These are phyloP conservation scores for Thaumetopoea pityocampa DNA, from an alignment of 1,140 invertebrate species.

Conservation along the genomic window DNA sequence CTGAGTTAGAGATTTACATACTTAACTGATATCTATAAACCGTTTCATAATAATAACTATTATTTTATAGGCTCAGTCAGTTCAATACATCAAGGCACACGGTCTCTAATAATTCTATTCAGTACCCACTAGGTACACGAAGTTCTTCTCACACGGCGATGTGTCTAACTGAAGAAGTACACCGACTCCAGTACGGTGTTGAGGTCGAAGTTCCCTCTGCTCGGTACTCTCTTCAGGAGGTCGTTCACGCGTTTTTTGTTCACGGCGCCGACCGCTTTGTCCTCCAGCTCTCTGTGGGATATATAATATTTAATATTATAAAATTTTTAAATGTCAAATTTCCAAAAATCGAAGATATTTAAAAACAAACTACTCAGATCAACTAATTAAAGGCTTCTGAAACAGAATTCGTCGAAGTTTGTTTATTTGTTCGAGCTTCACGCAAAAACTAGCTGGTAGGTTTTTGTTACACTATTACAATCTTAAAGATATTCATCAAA, in stretches of 20 bases:
- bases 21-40: too few relatives aligned
- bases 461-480: too few relatives aligned
- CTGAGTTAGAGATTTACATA: too few relatives aligned
- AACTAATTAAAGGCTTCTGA: too few relatives aligned
- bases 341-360: constrained; percentile 6
- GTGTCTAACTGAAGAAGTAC: constrained; percentile 88
- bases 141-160: not conserved
- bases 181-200: constrained; percentile 84
- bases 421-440: too few relatives aligned
- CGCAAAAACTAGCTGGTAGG: too few relatives aligned
- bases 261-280: constrained; percentile 69
- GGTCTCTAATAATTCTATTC: not conserved
- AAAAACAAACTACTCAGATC: too few relatives aligned
- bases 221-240: constrained; percentile 79
- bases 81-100: too few relatives aligned
- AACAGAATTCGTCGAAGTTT: not conserved
- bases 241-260: constrained; percentile 80
- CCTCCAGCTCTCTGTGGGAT: constrained; percentile 69
- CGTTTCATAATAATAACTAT: too few relatives aligned
- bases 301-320: constrained; percentile 16
- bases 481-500: too few relatives aligned
- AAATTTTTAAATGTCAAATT: constrained; percentile 4
- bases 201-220: constrained; percentile 86
- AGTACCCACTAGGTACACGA: not conserved
- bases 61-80: too few relatives aligned